phyloP scores from a whole-genome alignment of 2,888 invertebrate genomes.

The Pogonocherus hispidulus region DNA sequence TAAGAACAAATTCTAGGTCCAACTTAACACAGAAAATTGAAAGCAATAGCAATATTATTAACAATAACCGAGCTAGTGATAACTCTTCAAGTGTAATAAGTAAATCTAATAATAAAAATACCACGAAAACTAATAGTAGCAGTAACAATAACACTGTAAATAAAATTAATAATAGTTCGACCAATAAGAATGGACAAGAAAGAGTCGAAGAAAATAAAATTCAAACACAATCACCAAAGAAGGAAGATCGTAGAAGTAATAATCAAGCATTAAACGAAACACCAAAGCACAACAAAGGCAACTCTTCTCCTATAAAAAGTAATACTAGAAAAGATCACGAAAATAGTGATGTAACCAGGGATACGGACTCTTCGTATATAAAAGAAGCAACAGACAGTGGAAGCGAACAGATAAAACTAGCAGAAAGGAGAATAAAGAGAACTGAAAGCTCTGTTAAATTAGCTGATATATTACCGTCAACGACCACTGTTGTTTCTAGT shows the following conservation, averaged over 20 bases:
- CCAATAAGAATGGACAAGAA: constrained; percentile 4
- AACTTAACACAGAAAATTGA: constrained; percentile 50
- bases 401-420: constrained; percentile 13
- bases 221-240: constrained; percentile 11
- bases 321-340: constrained; percentile 15
- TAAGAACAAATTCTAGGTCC: constrained; percentile 49
- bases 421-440: constrained; percentile 8
- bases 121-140: constrained; percentile 31
- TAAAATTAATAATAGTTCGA: constrained; percentile 18
- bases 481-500: constrained; percentile 64
- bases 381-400: background rate
- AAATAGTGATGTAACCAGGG: background rate
- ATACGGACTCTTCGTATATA: constrained; percentile 15
- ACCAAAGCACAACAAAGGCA: background rate
- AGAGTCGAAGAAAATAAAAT: background rate
- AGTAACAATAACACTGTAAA: constrained; percentile 33
- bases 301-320: background rate
- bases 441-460: constrained; percentile 30
- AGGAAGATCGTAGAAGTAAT: background rate
- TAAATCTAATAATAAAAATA: constrained; percentile 36
- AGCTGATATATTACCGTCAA: constrained; percentile 51
- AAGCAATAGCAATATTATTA: constrained; percentile 36
- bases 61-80: constrained; percentile 50
- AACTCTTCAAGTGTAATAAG: constrained; percentile 46
- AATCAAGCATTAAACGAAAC: background rate